Conservation (phyloP, 2,113 vertebrate genomes). For the Psephotus haematonotus region DNA sequence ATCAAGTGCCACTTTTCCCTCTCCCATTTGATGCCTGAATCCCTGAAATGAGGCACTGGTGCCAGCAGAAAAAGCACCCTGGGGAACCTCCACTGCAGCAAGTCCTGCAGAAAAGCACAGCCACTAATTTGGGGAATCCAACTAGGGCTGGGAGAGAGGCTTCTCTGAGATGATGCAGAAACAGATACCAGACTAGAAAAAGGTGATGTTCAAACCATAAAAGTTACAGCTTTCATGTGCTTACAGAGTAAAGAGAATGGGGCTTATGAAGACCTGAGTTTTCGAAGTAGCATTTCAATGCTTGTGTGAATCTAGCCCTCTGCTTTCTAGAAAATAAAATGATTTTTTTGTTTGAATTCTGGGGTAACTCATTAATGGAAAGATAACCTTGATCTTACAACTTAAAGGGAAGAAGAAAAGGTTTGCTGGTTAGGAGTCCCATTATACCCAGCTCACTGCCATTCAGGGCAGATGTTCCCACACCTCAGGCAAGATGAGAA, state of each 20-base stretch:
- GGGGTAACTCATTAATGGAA: background rate
- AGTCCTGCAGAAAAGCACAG: background rate
- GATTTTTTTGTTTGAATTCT: background rate
- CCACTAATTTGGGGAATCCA: background rate
- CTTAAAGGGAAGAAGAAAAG: background rate
- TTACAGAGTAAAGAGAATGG: background rate
- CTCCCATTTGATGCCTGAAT: background rate
- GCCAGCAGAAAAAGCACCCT: background rate
- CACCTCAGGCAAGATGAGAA: background rate
- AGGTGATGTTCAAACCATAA: background rate
- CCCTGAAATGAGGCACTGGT: background rate
- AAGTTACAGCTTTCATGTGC: background rate
- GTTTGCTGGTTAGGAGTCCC: background rate
- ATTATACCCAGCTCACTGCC: background rate
- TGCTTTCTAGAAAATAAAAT: background rate
- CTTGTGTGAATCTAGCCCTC: background rate
- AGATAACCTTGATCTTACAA: background rate
- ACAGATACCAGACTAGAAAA: background rate
- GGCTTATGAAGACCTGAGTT: background rate
- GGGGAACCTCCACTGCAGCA: background rate
- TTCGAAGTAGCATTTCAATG: background rate
- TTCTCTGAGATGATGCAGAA: background rate
- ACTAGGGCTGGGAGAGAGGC: background rate
- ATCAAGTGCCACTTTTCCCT: background rate
- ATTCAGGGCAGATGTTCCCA: background rate